Conservation (phyloP, 1,140 invertebrate genomes). For the Apis mellifera region Amel_HAv3.1 CM009945.2:4620001-4620500, state of each 20-base stretch:
- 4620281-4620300: background rate
- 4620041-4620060: background rate
- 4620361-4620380: background rate
- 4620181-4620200: no score
- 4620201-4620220: background rate
- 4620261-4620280: conserved; percentile 43
- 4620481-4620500: no score
- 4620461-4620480: background rate
- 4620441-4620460: no score
- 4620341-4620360: background rate
- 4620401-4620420: no score
- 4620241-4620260: conserved; percentile 5
- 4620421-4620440: no score
- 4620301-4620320: conserved; percentile 3
- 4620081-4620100: no score
- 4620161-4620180: no score
- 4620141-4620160: background rate
- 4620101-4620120: no score
- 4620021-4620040: conserved; percentile 42
- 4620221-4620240: background rate
- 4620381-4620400: no score
- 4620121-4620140: background rate
- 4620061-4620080: conserved; percentile 25
- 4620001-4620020: conserved; percentile 37
- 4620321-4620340: no score